Evolutionary conservation across 2,888 invertebrate genomes (phyloP).

Genomic region (Tineola bisselliella): DNA sequence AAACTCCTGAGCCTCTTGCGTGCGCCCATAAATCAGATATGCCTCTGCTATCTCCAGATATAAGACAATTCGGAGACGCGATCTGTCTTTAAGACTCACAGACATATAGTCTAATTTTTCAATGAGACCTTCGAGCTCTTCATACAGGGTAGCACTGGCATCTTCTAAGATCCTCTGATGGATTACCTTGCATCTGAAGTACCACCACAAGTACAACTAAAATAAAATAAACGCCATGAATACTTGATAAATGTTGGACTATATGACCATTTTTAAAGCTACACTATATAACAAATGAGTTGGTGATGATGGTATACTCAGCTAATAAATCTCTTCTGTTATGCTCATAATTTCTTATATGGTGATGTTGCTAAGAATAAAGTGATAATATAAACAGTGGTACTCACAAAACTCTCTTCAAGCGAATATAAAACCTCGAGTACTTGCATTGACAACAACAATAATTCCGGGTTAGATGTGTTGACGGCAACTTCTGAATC

Average conservation of each 20-base stretch:
- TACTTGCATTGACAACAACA: slow-evolving; percentile 49
- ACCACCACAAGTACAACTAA: slow-evolving; percentile 74
- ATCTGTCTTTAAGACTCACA: slow-evolving; percentile 28
- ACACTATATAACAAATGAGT: too few relatives aligned
- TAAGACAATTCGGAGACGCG: slow-evolving; percentile 47
- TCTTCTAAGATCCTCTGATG: slow-evolving; percentile 85
- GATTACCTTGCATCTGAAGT: slow-evolving; percentile 74
- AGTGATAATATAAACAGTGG: not conserved
- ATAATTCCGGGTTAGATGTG: slow-evolving; percentile 65
- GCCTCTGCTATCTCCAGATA: slow-evolving; percentile 71
- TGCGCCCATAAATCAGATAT: slow-evolving; percentile 77
- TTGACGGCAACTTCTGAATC: slow-evolving; percentile 75
- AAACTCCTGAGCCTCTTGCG: slow-evolving; percentile 74
- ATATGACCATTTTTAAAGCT: too few relatives aligned
- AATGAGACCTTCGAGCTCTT: slow-evolving; percentile 63
- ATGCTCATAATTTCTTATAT: too few relatives aligned
- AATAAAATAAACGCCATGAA: not conserved
- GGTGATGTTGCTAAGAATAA: too few relatives aligned
- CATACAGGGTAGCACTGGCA: slow-evolving; percentile 72
- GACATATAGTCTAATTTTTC: slow-evolving; percentile 51
- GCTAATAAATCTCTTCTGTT: too few relatives aligned
- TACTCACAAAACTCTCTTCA: slow-evolving; percentile 46
- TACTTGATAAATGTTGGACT: not conserved
- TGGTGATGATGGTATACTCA: too few relatives aligned
- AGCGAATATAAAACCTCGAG: slow-evolving; percentile 36